A percentile compares a stretch with the other conserved stretches of the same genome.
Evolutionary conservation across 1,140 invertebrate species (phyloP).

Genomic region (Drosophila sp.): DNA sequence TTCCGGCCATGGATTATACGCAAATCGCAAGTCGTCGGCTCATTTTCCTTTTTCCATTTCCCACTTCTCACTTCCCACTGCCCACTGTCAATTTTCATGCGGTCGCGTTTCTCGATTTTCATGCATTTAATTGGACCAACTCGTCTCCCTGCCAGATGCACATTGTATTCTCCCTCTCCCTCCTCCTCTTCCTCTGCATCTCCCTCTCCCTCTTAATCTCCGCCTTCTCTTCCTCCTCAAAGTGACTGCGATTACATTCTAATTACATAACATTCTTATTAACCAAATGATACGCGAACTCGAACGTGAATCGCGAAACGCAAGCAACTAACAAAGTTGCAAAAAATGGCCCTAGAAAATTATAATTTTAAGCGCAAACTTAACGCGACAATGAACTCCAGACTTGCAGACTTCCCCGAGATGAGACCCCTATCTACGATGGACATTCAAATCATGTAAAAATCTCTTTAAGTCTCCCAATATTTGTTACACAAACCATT

Average conservation of each 20-base stretch:
- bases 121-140: constrained; percentile 71
- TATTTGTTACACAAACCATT: too few relatives aligned
- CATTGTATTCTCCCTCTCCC: too few relatives aligned
- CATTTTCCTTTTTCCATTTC: constrained; percentile 56
- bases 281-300: constrained; percentile 64
- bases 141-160: background rate
- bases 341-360: constrained; percentile 20
- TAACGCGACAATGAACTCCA: constrained; percentile 36
- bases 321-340: constrained; percentile 3
- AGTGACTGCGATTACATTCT: constrained; percentile 67
- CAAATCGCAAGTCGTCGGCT: constrained; percentile 66
- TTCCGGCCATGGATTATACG: constrained; percentile 70
- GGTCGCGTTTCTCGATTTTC: constrained; percentile 50
- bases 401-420: background rate
- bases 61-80: background rate
- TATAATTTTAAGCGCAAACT: constrained; percentile 25
- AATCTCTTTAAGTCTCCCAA: too few relatives aligned
- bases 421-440: background rate
- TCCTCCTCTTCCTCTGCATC: too few relatives aligned
- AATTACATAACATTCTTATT: constrained; percentile 69
- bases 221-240: constrained; percentile 8
- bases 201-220: too few relatives aligned
- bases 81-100: constrained; percentile 4
- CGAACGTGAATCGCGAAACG: background rate
- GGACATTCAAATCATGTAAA: too few relatives aligned